Percentiles rank a stretch among this genome's conserved stretches.
Conservation (phyloP, 2,113 vertebrate species). For the Pseudopodoces humilis region DNA sequence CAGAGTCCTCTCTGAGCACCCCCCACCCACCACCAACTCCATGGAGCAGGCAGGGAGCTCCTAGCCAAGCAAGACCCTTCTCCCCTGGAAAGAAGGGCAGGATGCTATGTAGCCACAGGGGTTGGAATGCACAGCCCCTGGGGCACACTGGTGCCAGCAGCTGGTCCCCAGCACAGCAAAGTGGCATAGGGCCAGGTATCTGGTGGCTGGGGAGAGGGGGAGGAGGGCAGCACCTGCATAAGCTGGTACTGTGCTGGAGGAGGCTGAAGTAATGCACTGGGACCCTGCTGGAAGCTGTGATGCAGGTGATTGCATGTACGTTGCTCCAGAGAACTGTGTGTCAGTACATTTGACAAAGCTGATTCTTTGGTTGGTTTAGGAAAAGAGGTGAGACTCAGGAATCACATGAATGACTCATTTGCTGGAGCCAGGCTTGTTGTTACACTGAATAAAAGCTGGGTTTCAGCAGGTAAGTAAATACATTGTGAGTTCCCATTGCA, state of each 20-base stretch:
- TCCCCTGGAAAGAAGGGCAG: neutral
- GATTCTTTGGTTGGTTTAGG: neutral
- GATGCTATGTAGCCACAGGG: neutral
- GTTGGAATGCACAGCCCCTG: neutral
- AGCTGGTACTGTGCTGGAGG: neutral
- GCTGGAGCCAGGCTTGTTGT: neutral
- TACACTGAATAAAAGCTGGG: neutral
- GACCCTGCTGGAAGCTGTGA: neutral
- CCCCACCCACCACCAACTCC: neutral
- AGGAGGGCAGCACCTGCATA: neutral
- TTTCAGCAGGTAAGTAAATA: neutral
- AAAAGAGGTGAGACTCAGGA: neutral
- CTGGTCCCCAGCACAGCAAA: neutral
- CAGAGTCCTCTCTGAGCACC: neutral
- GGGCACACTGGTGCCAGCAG: neutral
- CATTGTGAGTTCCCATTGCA: neutral
- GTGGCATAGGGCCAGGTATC: neutral
- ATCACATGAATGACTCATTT: neutral
- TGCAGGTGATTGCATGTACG: accelerated
- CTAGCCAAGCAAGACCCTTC: neutral
- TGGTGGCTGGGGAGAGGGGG: neutral
- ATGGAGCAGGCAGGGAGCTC: neutral
- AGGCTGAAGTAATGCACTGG: neutral
- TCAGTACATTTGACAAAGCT: neutral
- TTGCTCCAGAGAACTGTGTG: neutral